Percentiles rank a stretch among this genome's conserved stretches.
These are phyloP conservation scores for Pyrocephalus nanus DNA, from an alignment of 2,797 vertebrate genomes.

Conservation along the genomic window DNA sequence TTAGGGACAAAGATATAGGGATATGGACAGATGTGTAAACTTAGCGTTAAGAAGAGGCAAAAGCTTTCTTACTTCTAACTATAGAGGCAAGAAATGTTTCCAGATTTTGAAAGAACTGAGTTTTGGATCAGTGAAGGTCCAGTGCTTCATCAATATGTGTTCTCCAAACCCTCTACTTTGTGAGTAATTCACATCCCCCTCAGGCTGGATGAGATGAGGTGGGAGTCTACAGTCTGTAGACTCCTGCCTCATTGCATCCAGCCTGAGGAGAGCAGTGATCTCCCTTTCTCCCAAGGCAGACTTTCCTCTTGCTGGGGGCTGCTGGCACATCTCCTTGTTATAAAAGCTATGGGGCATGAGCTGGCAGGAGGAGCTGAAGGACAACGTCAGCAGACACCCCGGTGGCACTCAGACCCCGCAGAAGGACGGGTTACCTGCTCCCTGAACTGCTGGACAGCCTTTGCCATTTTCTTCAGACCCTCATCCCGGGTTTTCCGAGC, in stretches of 20 bases:
- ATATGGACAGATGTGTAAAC: background rate
- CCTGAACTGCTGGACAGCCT: constrained; percentile 51
- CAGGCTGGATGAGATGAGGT: too few species aligned
- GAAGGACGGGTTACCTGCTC: constrained; percentile 23
- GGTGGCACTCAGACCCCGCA: background rate
- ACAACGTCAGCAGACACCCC: background rate
- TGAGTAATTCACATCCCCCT: background rate
- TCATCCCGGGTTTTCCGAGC: background rate
- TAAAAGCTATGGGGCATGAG: background rate
- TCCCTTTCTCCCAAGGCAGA: constrained; percentile 2
- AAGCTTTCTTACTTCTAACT: background rate
- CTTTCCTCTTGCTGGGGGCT: background rate
- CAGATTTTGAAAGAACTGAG: background rate
- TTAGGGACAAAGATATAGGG: background rate
- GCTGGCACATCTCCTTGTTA: background rate
- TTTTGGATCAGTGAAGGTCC: background rate
- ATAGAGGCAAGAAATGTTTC: background rate
- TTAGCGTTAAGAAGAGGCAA: background rate
- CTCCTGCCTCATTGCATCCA: background rate
- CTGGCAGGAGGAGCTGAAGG: background rate
- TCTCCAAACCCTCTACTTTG: background rate
- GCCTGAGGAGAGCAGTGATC: background rate
- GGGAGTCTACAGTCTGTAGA: background rate
- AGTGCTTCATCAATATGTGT: background rate
- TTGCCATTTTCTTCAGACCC: constrained; percentile 47